Conservation (phyloP, 2,888 invertebrate species). For the Melipona bicolor region DNA sequence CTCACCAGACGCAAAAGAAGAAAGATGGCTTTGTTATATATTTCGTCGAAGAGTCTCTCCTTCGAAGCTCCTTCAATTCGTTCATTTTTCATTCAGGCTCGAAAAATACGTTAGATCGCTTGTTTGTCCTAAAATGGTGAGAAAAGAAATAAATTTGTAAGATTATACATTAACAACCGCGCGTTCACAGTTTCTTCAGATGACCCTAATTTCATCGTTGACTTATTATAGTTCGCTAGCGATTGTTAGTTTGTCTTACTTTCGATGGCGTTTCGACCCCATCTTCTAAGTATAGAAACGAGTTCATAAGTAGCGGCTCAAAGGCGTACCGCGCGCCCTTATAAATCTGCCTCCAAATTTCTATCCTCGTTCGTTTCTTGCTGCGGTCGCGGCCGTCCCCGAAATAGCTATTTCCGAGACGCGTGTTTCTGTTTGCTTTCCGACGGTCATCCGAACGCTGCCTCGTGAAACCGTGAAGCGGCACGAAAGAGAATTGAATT, state of each 20-base stretch:
- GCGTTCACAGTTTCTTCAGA: background rate
- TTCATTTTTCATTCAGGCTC: too few species aligned
- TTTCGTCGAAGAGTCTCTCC: background rate
- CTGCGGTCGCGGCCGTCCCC: background rate
- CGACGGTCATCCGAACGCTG: slow-evolving; percentile 7
- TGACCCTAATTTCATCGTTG: slow-evolving; percentile 12
- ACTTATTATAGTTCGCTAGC: slow-evolving; percentile 18
- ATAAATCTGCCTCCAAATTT: slow-evolving; percentile 54
- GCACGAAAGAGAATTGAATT: background rate
- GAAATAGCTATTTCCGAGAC: slow-evolving; percentile 22
- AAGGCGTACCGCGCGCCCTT: slow-evolving; percentile 28
- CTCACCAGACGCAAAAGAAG: background rate
- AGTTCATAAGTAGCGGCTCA: slow-evolving; percentile 64
- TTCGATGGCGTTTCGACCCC: slow-evolving; percentile 16
- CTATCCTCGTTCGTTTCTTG: slow-evolving; percentile 34
- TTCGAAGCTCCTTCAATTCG: background rate
- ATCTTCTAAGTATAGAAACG: slow-evolving; percentile 70
- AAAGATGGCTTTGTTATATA: background rate
- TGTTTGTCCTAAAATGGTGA: background rate
- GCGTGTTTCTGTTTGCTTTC: background rate
- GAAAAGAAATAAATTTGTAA: background rate
- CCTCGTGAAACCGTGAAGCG: slow-evolving; percentile 44
- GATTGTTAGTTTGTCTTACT: slow-evolving; percentile 58
- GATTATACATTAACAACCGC: background rate
- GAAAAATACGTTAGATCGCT: too few species aligned